Conservation (phyloP, 1,140 invertebrate species). For the Nylanderia fulva region DNA sequence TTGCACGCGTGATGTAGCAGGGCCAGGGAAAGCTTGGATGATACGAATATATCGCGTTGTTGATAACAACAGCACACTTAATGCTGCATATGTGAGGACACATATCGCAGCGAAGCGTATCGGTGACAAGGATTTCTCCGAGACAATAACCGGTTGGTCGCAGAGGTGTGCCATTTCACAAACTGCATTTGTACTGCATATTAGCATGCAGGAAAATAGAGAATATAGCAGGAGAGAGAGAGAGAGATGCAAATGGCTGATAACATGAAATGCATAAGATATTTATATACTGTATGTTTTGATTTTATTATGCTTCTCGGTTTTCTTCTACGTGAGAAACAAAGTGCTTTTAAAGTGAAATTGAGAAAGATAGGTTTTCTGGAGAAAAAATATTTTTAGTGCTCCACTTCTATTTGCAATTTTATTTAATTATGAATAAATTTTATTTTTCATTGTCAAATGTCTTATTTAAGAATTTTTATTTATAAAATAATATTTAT, state of each 20-base stretch:
- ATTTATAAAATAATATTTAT: not conserved
- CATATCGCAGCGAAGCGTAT: constrained; percentile 41
- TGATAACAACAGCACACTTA: constrained; percentile 39
- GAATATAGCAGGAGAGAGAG: not conserved
- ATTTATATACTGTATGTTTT: not conserved
- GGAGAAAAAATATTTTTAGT: not conserved
- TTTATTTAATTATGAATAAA: not conserved
- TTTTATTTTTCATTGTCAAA: not conserved
- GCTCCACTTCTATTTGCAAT: no score
- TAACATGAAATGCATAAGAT: not conserved
- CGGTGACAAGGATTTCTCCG: constrained; percentile 51
- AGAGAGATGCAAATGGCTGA: not conserved
- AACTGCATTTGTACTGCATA: not conserved
- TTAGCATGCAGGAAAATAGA: not conserved
- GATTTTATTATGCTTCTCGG: not conserved
- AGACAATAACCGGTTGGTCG: constrained; percentile 7
- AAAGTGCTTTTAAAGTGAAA: not conserved
- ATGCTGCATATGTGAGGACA: constrained; percentile 25
- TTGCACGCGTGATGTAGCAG: constrained; percentile 22
- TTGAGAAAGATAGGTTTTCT: not conserved
- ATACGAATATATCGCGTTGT: constrained; percentile 43
- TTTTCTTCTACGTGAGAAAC: not conserved
- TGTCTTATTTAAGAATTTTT: not conserved
- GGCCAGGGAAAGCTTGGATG: constrained; percentile 16
- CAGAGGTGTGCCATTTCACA: constrained; percentile 32